Percentiles rank a stretch among this genome's conserved stretches.
Evolutionary conservation across 2,888 invertebrate genomes (phyloP).

Genomic region (Corythucha ciliata): DNA sequence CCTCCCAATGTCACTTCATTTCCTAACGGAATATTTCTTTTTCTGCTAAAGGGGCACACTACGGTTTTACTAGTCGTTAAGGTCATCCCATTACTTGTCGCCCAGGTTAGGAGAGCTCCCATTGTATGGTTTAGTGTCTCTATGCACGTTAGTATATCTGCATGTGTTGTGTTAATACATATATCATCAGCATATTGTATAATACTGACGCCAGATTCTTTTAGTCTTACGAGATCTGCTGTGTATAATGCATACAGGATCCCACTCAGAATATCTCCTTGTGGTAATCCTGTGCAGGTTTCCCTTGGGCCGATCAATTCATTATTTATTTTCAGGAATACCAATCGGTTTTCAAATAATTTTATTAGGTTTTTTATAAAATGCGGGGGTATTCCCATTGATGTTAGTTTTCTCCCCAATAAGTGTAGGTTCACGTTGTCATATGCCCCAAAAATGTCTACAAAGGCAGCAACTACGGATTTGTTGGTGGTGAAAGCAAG

Average conservation of each 20-base stretch:
- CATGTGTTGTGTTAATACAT: neutral
- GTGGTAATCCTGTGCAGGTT: neutral
- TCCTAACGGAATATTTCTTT: too few relatives aligned
- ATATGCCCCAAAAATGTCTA: constrained; percentile 1
- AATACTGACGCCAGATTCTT: neutral
- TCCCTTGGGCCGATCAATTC: neutral
- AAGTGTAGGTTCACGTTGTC: neutral
- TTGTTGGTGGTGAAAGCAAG: neutral
- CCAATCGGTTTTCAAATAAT: neutral
- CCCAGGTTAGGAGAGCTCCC: too few relatives aligned
- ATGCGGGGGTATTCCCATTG: neutral
- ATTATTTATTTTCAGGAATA: neutral
- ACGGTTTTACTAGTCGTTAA: too few relatives aligned
- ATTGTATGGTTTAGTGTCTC: too few relatives aligned
- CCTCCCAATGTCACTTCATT: too few relatives aligned
- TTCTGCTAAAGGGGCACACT: too few relatives aligned
- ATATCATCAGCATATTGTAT: constrained; percentile 4
- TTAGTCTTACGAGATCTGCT: neutral
- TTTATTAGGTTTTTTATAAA: neutral
- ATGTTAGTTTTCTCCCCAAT: too few relatives aligned
- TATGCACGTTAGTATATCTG: too few relatives aligned
- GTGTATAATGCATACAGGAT: neutral
- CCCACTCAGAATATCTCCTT: constrained; percentile 2
- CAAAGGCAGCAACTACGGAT: neutral
- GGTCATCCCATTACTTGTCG: too few relatives aligned